Conservation (phyloP, 2,888 invertebrate species). For the Rhingia campestris region DNA sequence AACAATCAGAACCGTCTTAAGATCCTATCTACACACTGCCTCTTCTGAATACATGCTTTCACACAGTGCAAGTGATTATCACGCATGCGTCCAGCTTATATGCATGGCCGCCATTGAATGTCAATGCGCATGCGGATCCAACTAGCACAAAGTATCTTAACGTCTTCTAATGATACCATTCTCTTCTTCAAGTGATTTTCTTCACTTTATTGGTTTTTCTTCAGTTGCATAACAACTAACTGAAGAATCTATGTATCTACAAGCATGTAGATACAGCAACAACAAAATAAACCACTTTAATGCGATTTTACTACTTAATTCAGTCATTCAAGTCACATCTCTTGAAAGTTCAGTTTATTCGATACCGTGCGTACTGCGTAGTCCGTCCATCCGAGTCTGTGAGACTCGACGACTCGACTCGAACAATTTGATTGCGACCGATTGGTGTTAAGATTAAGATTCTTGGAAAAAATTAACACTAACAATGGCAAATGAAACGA, state of each 20-base stretch:
- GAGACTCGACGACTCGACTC: neutral
- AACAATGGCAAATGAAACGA: slow-evolving; percentile 12
- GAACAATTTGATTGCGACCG: slow-evolving; percentile 37
- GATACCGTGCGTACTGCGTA: neutral
- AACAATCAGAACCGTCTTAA: too few species aligned
- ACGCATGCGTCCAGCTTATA: neutral
- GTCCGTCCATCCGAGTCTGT: neutral
- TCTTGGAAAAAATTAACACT: slow-evolving; percentile 22
- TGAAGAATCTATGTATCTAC: neutral
- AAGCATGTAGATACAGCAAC: neutral
- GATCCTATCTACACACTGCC: too few species aligned
- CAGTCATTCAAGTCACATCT: slow-evolving; percentile 34
- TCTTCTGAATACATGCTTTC: neutral
- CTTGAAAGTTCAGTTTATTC: slow-evolving; percentile 5
- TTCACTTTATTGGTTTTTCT: slow-evolving; percentile 7
- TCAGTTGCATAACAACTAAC: slow-evolving; percentile 23
- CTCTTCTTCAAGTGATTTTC: neutral
- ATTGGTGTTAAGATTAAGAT: slow-evolving; percentile 44
- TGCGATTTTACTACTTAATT: slow-evolving; percentile 14
- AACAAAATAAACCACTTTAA: neutral
- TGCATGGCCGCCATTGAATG: slow-evolving; percentile 2
- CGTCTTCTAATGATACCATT: neutral
- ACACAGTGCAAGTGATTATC: slow-evolving; percentile 10
- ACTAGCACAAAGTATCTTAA: neutral
- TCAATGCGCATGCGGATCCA: neutral